phyloP scores from a whole-genome alignment of 2,888 invertebrate genomes.

The Calameuta pallipes region DNA sequence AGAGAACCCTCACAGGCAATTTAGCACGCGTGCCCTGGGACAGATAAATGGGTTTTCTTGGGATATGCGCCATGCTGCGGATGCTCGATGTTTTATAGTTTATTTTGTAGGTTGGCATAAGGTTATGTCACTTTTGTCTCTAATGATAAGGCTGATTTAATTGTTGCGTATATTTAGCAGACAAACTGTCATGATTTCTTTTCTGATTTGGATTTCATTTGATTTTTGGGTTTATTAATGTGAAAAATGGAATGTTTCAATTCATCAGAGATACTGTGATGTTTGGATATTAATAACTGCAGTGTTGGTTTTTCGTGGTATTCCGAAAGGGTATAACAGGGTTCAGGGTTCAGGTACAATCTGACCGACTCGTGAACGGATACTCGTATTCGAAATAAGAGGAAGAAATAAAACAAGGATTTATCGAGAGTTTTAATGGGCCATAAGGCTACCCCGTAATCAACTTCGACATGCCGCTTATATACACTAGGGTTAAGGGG shows the following conservation, averaged over 20 bases:
- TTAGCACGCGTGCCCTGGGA: neutral
- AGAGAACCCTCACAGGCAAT: conserved; percentile 19
- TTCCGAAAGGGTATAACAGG: neutral
- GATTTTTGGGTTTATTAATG: neutral
- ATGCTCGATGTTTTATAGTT: neutral
- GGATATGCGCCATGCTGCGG: neutral
- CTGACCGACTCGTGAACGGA: neutral
- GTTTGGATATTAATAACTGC: neutral
- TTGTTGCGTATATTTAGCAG: no score
- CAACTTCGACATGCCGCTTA: conserved; percentile 29
- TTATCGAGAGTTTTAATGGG: conserved; percentile 33
- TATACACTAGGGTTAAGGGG: conserved; percentile 9
- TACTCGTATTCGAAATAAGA: conserved; percentile 23
- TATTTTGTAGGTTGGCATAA: neutral
- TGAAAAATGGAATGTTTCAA: neutral
- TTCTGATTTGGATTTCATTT: neutral
- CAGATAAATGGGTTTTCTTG: neutral
- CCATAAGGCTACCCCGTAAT: conserved; percentile 29
- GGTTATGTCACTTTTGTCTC: neutral
- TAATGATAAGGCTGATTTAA: no score
- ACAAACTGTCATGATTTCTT: neutral
- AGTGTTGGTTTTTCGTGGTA: no score
- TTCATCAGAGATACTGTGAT: neutral
- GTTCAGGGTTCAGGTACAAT: neutral
- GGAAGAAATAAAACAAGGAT: conserved; percentile 29